Percentiles rank a stretch among this genome's conserved stretches.
phyloP scores from a whole-genome alignment of 2,113 vertebrate genomes.

The Crotalus horridus region DNA sequence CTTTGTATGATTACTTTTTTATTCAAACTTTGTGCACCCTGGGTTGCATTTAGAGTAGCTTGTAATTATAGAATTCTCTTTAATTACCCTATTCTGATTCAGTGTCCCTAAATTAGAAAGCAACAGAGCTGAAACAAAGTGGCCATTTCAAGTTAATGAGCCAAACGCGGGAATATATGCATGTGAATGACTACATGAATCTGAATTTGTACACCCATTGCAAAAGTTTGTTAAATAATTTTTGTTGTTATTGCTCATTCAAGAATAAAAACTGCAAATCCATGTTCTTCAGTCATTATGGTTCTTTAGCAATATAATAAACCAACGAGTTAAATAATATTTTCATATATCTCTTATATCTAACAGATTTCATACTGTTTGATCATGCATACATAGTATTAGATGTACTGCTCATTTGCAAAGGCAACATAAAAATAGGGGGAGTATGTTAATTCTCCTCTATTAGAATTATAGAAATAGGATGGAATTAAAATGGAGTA shows the following conservation, averaged over 20 bases:
- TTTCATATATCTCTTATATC: not conserved
- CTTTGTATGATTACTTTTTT: not conserved
- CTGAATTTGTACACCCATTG: constrained; percentile 14
- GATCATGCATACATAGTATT: not conserved
- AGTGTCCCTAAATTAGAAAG: constrained; percentile 37
- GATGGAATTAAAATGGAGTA: not conserved
- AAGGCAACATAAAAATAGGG: not conserved
- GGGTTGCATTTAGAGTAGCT: constrained; percentile 21
- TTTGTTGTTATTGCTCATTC: not conserved
- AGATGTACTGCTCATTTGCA: no score
- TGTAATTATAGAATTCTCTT: constrained; percentile 28
- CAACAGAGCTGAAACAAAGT: constrained; percentile 36
- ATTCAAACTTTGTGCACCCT: not conserved
- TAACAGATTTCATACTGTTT: not conserved
- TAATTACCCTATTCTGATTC: constrained; percentile 34
- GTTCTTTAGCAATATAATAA: not conserved
- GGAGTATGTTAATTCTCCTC: not conserved
- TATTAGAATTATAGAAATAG: not conserved
- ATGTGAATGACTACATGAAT: constrained; percentile 26
- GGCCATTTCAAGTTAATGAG: constrained; percentile 31
- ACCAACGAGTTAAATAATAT: not conserved
- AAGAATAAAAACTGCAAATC: constrained; percentile 5
- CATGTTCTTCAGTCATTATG: not conserved
- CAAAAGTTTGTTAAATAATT: constrained; percentile 17
- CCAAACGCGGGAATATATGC: constrained; percentile 20